A percentile compares a stretch with the other conserved stretches of the same genome.
Evolutionary conservation across 2,113 vertebrate species (phyloP).

Genomic region (Brachyhypopomus gauderio): DNA sequence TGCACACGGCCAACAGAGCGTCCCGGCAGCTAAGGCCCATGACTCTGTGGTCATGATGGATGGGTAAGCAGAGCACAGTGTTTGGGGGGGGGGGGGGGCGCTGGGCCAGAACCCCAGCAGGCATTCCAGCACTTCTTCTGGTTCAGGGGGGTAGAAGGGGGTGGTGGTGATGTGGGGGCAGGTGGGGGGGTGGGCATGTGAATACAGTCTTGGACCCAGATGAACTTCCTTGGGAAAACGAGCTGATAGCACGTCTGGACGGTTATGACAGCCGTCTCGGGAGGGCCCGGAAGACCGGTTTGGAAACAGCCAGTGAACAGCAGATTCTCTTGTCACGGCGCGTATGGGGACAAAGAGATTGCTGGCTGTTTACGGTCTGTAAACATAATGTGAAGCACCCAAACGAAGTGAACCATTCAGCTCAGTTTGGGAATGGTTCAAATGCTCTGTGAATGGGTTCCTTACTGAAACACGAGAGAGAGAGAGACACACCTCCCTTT

Average conservation of each 20-base stretch:
- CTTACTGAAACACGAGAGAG: conserved; percentile 2
- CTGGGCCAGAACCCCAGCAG: conserved; percentile 36
- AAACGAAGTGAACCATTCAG: conserved; percentile 5
- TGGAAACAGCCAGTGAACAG: conserved; percentile 26
- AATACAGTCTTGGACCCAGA: background rate
- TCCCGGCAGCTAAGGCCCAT: conserved; percentile 27
- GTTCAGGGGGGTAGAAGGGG: no score
- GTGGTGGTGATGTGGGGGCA: no score
- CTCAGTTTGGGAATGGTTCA: background rate
- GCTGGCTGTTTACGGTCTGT: background rate
- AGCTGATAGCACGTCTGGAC: conserved; percentile 10
- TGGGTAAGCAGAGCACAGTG: conserved; percentile 30
- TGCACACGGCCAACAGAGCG: conserved; percentile 19
- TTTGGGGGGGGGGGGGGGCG: conserved; percentile 18
- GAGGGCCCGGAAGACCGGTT: background rate
- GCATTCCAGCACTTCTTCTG: background rate
- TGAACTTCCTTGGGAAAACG: conserved; percentile 26
- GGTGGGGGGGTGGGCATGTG: no score
- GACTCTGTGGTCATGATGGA: conserved; percentile 33
- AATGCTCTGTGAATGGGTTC: background rate
- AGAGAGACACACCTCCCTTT: background rate
- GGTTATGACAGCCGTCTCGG: conserved; percentile 28
- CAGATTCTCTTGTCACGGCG: background rate
- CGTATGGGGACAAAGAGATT: background rate
- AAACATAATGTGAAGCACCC: conserved; percentile 26